A percentile compares a stretch with the other conserved stretches of the same genome.
These are phyloP conservation scores for Cyanoramphus novaezelandiae DNA, from an alignment of 2,113 vertebrate genomes.

Conservation along the genomic window DNA sequence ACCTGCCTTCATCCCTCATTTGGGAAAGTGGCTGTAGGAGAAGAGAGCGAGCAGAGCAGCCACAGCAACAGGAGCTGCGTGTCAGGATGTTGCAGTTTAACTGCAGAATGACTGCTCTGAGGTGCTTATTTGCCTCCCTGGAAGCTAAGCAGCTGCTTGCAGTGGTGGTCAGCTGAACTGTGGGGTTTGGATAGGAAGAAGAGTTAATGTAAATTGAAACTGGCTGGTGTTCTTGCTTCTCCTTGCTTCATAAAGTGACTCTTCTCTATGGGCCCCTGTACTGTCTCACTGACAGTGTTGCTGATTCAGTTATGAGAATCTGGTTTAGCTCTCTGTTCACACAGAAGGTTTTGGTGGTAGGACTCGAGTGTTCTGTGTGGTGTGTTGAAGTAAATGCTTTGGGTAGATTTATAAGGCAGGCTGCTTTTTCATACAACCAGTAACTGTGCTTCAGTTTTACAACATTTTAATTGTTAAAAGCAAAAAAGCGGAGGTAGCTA, in stretches of 20 bases:
- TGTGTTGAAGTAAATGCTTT: neutral
- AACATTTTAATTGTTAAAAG: neutral
- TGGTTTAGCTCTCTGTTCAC: neutral
- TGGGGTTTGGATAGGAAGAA: neutral
- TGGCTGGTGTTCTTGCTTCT: neutral
- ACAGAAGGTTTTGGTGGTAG: neutral
- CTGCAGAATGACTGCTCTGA: neutral
- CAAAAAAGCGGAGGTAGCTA: neutral
- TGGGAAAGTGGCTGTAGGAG: neutral
- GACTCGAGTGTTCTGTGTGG: neutral
- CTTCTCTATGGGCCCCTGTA: fast-evolving
- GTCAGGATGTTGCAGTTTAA: neutral
- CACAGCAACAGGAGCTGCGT: neutral
- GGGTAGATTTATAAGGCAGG: neutral
- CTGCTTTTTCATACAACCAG: neutral
- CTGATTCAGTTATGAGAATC: neutral
- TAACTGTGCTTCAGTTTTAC: neutral
- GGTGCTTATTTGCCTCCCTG: neutral
- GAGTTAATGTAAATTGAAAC: neutral
- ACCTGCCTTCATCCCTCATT: neutral
- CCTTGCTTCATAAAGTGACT: neutral
- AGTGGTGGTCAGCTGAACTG: neutral
- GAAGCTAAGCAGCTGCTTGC: neutral
- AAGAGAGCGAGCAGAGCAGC: neutral
- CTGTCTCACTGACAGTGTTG: neutral